Evolutionary conservation across 2,888 invertebrate genomes (phyloP).

Genomic region (Lithophane ornitopus): DNA sequence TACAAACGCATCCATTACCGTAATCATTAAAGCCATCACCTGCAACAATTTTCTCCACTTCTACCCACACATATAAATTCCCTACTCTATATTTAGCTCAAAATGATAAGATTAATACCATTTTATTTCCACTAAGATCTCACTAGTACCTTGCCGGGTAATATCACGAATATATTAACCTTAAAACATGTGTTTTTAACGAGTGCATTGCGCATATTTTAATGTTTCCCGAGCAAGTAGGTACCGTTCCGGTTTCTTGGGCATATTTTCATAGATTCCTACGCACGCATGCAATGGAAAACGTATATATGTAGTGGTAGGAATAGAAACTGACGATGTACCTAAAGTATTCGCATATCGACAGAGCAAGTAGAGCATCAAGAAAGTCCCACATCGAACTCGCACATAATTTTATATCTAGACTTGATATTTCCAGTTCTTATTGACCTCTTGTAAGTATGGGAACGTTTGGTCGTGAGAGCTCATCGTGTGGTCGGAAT

Average conservation of each 20-base stretch:
- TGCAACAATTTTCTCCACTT: conserved; percentile 10
- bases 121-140: conserved; percentile 38
- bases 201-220: conserved; percentile 54
- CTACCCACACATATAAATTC: conserved; percentile 13
- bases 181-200: conserved; percentile 53
- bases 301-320: conserved; percentile 1
- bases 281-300: conserved; percentile 58
- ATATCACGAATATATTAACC: conserved; percentile 57
- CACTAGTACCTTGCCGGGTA: conserved; percentile 34
- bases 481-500: conserved; percentile 43
- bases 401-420: conserved; percentile 42
- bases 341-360: conserved; percentile 58
- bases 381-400: conserved; percentile 56
- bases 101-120: conserved; percentile 41
- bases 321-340: conserved; percentile 36
- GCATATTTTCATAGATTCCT: conserved; percentile 70
- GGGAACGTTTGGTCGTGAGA: conserved; percentile 45
- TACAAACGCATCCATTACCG: conserved; percentile 4
- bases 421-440: conserved; percentile 49
- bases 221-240: conserved; percentile 45
- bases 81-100: conserved; percentile 19
- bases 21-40: conserved; percentile 15
- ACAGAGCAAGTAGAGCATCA: conserved; percentile 60
- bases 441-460: conserved; percentile 45
- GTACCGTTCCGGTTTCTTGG: conserved; percentile 67